Evolutionary conservation across 1,140 invertebrate genomes (phyloP).

Genomic region (Stegodyphus dumicola): DNA sequence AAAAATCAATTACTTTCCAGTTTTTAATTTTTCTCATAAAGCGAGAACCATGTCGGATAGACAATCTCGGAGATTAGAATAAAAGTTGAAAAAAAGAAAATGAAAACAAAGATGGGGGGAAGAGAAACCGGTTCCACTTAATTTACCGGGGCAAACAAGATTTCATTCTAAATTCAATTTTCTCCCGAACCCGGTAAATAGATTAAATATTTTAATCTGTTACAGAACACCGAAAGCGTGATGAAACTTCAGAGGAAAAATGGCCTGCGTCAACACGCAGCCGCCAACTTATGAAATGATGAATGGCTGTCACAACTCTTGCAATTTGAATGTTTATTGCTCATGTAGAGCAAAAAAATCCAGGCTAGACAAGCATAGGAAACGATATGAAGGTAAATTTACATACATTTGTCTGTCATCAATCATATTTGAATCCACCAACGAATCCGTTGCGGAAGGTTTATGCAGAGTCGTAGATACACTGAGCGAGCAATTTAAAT

Average conservation of each 20-base stretch:
- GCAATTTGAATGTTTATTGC: constrained; percentile 55
- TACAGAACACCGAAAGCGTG: constrained; percentile 48
- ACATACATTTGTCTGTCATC: no score
- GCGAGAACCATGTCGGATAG: constrained; percentile 1
- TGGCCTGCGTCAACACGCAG: background rate
- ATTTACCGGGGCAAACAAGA: constrained; percentile 58
- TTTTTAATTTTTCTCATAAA: constrained; percentile 52
- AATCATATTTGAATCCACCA: no score
- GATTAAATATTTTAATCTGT: constrained; percentile 62
- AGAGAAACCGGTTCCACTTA: constrained; percentile 44
- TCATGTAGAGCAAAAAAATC: background rate
- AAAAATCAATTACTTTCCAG: constrained; percentile 50
- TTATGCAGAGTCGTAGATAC: no score
- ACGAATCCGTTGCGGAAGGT: no score
- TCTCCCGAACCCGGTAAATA: constrained; percentile 54
- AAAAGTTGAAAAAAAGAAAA: constrained; percentile 18
- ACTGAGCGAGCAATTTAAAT: no score
- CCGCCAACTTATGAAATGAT: constrained; percentile 2
- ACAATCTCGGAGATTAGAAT: constrained; percentile 48
- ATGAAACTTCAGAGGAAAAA: background rate
- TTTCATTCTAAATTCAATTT: constrained; percentile 61
- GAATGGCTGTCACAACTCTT: background rate
- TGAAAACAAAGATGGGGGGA: background rate
- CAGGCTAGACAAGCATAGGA: no score
- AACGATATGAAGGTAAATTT: no score